Base-by-base conservation (phyloP, 2,797 vertebrate species). In the Pseudomugil gertrudae region DNA sequence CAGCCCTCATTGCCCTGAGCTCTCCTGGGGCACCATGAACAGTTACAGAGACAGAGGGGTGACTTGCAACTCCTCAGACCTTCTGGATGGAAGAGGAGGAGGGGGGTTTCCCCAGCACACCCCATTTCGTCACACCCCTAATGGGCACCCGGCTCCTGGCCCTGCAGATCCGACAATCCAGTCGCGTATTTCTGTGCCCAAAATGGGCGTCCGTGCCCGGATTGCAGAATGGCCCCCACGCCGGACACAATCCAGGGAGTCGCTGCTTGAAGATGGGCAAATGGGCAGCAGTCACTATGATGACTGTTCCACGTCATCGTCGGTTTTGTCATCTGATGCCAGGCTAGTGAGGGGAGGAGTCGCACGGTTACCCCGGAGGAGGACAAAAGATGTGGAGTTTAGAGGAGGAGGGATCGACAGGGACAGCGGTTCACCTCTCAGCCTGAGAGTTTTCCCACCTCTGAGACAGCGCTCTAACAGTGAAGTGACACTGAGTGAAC, bases 161-260 rank as follows among this genome's bases (percentile, higher is more conserved):
- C 88, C 72, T 15, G 5, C 64, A 17, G 84, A 93, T 55, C 64
- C 36, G 0, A 33, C 67, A 6, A n/a, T 70, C 17, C 87, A 78
- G 2, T 79, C 94, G 0, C 95, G 96, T 0, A 35, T 92, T 30
- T 94, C 92, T 0, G 88, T 98, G 73, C 97, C 97, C 63, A 98
- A 97, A 83, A 98, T 98, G 96, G 97, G 97, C 0, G 96, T 98
- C 0, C 94, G 96, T 0, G 97, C 96, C 0, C 92, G 96, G 60
- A 96, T 98, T 0, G 95, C 95, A 0, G 96, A 98, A 58, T 98
- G 97, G 97, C 96, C 97, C 0, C 97, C 97, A 0, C 95, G 95
- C 19, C 94, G 95, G 3, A 94, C 95, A 0, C 83, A 91, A 26
- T 90, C 94, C 36, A 92, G 92, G 64, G 96, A 98, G 80, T 95